Base-by-base conservation (phyloP, 1,140 invertebrate species). In the Neotoxoptera formosana region DNA sequence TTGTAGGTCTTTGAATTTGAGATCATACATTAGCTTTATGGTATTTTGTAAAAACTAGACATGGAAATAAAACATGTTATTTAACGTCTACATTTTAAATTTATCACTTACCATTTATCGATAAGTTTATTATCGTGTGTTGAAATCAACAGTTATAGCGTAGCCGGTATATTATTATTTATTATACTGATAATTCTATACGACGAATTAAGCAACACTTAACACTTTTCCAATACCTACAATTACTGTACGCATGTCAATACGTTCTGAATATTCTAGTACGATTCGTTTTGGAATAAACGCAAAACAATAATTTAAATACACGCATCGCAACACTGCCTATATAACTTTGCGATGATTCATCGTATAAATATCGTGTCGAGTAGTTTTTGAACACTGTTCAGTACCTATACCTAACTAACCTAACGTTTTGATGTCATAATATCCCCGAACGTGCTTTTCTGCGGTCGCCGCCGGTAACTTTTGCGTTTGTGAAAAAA, bases 371-470 rank as follows among this genome's bases (percentile, higher is more conserved):
- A 17, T 17, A 14, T 76, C 30, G n/a, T n/a, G 14, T 76, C 60
- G 7, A 34, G 60, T 76, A 34, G 60, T 76, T 76, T 76, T 76
- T 76, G 60, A n/a, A 76, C n/a, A 76, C 17, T n/a, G 60, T 76
- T 76, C 17, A n/a, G 6, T 53, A 76, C 60, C 60, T 76, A n/a
- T 67, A 67, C 11, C 60, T 76, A 76, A 76, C 30, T 76, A 76
- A 76, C 14, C 60, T 76, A n/a, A 76, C 60, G 30, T 76, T 76
- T 76, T 76, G n/a, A 76, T 76, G n/a, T 76, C 60, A 76, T 76
- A 76, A 76, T 76, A 76, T 76, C 60, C 60, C 60, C 30, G 60
- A 3, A 76, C 60, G 60, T 76, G 60, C 60, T 76, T n/a, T 76
- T 17, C 30, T 7, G 11, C 17, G 60, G 60, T 76, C n/a, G 14